These are phyloP conservation scores for Erebia ligea DNA, from an alignment of 2,888 invertebrate species.

Conservation along the genomic window DNA sequence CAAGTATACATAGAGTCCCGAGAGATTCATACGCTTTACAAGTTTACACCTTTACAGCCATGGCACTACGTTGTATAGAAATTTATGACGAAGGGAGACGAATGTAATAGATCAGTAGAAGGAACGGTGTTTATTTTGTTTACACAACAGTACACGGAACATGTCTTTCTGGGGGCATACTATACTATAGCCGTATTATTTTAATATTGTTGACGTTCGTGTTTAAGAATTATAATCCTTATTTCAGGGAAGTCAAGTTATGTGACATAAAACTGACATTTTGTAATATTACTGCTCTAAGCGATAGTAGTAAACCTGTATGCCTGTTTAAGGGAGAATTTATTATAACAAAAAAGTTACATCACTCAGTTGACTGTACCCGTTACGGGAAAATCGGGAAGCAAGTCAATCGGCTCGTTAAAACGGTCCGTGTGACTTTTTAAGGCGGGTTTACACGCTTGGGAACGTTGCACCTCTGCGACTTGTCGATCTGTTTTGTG, in stretches of 20 bases:
- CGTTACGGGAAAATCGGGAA: constrained; percentile 23
- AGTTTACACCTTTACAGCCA: not conserved
- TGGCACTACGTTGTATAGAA: not conserved
- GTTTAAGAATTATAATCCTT: no score
- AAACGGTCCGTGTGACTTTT: constrained; percentile 30
- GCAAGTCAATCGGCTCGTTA: constrained; percentile 22
- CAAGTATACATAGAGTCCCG: no score
- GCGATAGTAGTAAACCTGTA: not conserved
- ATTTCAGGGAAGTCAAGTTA: no score
- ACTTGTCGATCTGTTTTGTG: not conserved
- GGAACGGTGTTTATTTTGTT: constrained; percentile 27
- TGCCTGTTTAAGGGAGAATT: constrained; percentile 18
- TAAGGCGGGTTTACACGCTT: constrained; percentile 7
- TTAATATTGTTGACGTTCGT: no score
- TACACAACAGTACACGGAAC: constrained; percentile 31
- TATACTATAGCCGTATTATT: no score
- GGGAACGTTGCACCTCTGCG: not conserved
- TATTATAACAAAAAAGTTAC: constrained; percentile 14
- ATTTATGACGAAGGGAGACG: not conserved
- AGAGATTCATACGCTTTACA: no score
- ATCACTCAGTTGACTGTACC: constrained; percentile 11
- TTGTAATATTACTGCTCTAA: no score
- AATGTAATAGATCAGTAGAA: not conserved
- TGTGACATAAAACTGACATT: no score
- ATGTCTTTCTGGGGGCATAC: constrained; percentile 6